phyloP scores from a whole-genome alignment of 2,113 vertebrate genomes.

The Brachirus orientalis region DNA sequence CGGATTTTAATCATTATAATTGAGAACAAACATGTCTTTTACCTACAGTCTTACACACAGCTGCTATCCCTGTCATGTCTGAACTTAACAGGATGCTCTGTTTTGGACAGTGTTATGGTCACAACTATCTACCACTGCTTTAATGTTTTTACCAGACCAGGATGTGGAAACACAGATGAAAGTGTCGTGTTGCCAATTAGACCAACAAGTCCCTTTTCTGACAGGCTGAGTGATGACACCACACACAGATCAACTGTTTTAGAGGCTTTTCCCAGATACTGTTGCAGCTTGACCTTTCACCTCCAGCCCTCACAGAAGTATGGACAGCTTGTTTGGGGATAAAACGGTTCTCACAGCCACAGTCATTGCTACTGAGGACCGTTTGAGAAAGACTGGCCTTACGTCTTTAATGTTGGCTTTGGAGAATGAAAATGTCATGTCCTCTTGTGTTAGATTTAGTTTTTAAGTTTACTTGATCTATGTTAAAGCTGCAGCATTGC shows the following conservation, averaged over 20 bases:
- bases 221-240: constrained; percentile 58
- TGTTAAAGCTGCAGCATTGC: no score
- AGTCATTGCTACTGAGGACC: not conserved
- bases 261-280: constrained; percentile 70
- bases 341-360: constrained; percentile 14
- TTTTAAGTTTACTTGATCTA: no score
- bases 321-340: constrained; percentile 45
- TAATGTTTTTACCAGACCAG: constrained; percentile 71
- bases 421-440: constrained; percentile 5
- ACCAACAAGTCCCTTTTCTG: constrained; percentile 31
- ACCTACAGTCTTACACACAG: no score
- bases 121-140: constrained; percentile 5
- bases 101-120: no score
- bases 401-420: not conserved
- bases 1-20: no score
- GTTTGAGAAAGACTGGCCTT: constrained; percentile 20
- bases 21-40: no score
- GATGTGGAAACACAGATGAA: constrained; percentile 37
- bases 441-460: no score
- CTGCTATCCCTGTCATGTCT: no score
- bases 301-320: constrained; percentile 46
- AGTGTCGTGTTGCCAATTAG: constrained; percentile 78
- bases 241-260: constrained; percentile 68
- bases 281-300: constrained; percentile 71
- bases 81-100: no score